Base-by-base conservation (phyloP, 1,140 invertebrate species). In the Drosophila rhopaloa region DNA sequence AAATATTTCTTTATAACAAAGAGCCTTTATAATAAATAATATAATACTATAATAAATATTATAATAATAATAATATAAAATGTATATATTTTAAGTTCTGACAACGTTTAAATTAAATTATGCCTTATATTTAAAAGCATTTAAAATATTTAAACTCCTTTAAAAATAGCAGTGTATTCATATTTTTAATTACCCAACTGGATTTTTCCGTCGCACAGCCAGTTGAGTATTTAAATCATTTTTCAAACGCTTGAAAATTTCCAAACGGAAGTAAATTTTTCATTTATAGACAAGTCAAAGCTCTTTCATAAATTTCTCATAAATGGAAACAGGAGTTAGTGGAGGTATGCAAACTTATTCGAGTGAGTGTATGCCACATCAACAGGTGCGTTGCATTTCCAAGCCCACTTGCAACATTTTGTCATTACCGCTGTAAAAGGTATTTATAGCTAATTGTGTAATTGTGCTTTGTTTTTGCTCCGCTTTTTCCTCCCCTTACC, bases 371-470 rank as follows among this genome's bases (percentile, higher is more conserved):
- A 58, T 41, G 54, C 46, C 37, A 46, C 41, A 35, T 51, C 32
- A 61, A 67, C 54, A 56, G 67, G 66, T 72, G 38, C 65, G 46
- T 68, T 70, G 65, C 11, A 32, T 51, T 53, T 53, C 58, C 54
- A 70, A 40, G 41, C 40, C 63, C 51, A 71, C 67, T 71, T 71
- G 67, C 68, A 71, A 70, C 56, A 70, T 81, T 81, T 84, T 86
- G 78, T 81, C 78, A 81, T 86, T 84, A 84, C 72, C 32, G 48
- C 74, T 51, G 44, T 35, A 53, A 47, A 47, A 38, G 60, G 74
- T 86, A 80, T 86, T 85, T 85, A 85, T 81, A 62, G 74, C 73
- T 76, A 85, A 85, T 85, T 85, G 82, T 88, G 82, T 82, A 86
- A 86, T 86, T 86, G 74, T 86, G 65, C 67, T 80, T 76, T 66